Evolutionary conservation across 2,113 vertebrate species (phyloP).

Genomic region (Lathamus discolor): DNA sequence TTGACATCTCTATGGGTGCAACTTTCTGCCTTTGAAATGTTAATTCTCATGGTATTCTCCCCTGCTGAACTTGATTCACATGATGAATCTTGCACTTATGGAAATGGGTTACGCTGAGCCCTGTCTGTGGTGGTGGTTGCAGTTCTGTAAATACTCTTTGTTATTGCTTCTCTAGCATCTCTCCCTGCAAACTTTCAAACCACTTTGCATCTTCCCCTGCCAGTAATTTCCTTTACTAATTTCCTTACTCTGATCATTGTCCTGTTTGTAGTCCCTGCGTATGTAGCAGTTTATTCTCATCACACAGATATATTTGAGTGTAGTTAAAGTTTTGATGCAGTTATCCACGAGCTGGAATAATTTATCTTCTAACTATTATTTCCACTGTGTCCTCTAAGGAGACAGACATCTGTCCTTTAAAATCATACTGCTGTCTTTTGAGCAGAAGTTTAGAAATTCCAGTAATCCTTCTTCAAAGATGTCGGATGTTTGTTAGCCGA

Average conservation of each 20-base stretch:
- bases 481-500: background rate
- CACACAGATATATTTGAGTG: background rate
- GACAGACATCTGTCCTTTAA: background rate
- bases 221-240: background rate
- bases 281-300: background rate
- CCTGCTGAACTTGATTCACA: rapidly evolving
- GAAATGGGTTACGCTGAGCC: background rate
- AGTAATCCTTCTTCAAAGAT: background rate
- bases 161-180: background rate
- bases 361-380: background rate
- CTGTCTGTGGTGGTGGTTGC: background rate
- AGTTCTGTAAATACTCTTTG: background rate
- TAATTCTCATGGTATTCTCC: background rate
- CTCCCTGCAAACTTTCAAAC: background rate
- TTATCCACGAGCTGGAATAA: background rate
- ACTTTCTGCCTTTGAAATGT: background rate
- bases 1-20: background rate
- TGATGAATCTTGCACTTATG: background rate
- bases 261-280: background rate
- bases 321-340: background rate
- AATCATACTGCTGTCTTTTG: background rate
- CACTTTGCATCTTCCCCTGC: background rate
- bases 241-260: background rate
- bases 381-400: background rate
- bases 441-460: background rate